phyloP scores from a whole-genome alignment of 1,140 invertebrate genomes.

The Leguminivora glycinivorella region DNA sequence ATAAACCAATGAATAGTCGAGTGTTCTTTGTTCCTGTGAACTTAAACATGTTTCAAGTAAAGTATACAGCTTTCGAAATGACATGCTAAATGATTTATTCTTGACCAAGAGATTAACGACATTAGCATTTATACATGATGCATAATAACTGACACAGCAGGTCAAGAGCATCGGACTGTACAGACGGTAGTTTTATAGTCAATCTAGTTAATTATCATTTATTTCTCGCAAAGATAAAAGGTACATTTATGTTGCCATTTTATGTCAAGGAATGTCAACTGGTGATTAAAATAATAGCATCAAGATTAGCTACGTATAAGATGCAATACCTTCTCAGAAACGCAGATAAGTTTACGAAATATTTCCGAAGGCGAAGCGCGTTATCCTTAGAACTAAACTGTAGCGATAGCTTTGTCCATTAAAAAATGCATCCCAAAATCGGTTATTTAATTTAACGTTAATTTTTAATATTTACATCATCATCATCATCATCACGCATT shows the following conservation, averaged over 20 bases:
- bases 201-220: slow-evolving; percentile 10
- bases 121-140: slow-evolving; percentile 11
- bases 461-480: too few relatives aligned
- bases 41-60: not conserved
- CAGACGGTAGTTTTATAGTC: not conserved
- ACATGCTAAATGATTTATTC: not conserved
- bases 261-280: slow-evolving; percentile 10
- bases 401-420: too few relatives aligned
- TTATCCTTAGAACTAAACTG: too few relatives aligned
- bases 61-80: not conserved
- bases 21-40: too few relatives aligned
- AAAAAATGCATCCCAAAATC: too few relatives aligned
- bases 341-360: not conserved
- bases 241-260: not conserved
- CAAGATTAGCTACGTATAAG: not conserved
- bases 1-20: too few relatives aligned
- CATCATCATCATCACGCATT: too few relatives aligned
- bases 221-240: not conserved
- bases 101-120: not conserved
- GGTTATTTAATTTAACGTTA: too few relatives aligned
- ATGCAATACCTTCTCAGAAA: not conserved
- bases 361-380: too few relatives aligned
- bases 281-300: not conserved
- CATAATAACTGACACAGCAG: not conserved
- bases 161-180: not conserved